Evolutionary conservation across 2,113 vertebrate genomes (phyloP).

Genomic region (Chaetodon trifascialis): DNA sequence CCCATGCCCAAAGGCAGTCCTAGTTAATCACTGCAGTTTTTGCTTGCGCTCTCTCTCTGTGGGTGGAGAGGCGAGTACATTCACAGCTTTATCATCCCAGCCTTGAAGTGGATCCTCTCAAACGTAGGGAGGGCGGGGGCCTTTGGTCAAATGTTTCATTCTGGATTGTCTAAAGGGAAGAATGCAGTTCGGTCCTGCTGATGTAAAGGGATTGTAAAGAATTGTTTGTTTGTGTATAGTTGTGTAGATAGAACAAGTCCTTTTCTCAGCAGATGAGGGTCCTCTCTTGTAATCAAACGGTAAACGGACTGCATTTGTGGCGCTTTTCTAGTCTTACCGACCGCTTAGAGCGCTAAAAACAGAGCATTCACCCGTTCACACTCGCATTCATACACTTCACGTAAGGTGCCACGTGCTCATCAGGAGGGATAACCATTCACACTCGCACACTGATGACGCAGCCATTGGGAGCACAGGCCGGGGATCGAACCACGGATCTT

Average conservation of each 20-base stretch:
- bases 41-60: slow-evolving; percentile 28
- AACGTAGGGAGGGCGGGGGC: not conserved
- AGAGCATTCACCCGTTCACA: too few species aligned
- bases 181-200: slow-evolving; percentile 76
- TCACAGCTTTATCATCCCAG: slow-evolving; percentile 62
- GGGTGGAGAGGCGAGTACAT: slow-evolving; percentile 44
- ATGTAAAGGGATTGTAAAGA: slow-evolving; percentile 79
- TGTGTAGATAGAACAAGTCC: slow-evolving; percentile 58
- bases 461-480: too few species aligned
- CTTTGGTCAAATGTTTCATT: slow-evolving; percentile 56
- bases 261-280: slow-evolving; percentile 41
- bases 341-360: too few species aligned
- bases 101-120: slow-evolving; percentile 56
- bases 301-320: too few species aligned
- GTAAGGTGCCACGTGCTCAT: too few species aligned
- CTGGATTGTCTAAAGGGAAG: slow-evolving; percentile 69
- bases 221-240: slow-evolving; percentile 61
- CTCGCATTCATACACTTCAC: too few species aligned
- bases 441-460: too few species aligned
- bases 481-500: too few species aligned
- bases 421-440: too few species aligned
- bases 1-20: slow-evolving; percentile 55
- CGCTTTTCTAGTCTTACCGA: too few species aligned
- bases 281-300: slow-evolving; percentile 3
- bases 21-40: slow-evolving; percentile 66